Conservation (phyloP, 2,888 invertebrate species). For the Lasioglossum pauxillum region DNA sequence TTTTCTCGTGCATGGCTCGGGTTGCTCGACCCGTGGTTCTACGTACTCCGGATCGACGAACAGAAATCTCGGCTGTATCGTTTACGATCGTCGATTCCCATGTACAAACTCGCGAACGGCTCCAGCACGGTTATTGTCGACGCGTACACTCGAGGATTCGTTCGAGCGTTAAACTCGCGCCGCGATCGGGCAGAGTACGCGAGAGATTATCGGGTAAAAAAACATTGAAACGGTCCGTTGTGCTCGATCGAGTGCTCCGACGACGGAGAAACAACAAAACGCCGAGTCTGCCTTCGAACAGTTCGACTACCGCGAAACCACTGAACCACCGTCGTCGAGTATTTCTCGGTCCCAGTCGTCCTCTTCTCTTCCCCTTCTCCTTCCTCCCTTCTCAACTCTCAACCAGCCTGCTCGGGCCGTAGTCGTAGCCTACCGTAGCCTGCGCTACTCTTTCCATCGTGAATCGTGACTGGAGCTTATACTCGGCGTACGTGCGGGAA, state of each 20-base stretch:
- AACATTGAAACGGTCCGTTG: neutral
- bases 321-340: conserved; percentile 32
- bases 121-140: neutral
- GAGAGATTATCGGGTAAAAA: neutral
- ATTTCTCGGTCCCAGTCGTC: conserved; percentile 16
- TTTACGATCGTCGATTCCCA: neutral
- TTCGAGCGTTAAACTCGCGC: neutral
- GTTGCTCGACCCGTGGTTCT: neutral
- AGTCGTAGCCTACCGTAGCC: neutral
- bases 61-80: neutral
- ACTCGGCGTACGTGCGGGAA: neutral
- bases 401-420: neutral
- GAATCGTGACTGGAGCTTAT: neutral
- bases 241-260: neutral
- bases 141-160: neutral
- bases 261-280: neutral
- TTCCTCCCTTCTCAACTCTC: neutral
- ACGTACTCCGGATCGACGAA: neutral
- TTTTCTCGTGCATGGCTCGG: conserved; percentile 21
- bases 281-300: neutral
- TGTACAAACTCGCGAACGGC: neutral
- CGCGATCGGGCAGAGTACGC: neutral
- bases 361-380: neutral
- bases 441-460: neutral
- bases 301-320: conserved; percentile 39